phyloP scores from a whole-genome alignment of 2,797 vertebrate species.

The Gambusia yucatana region DNA sequence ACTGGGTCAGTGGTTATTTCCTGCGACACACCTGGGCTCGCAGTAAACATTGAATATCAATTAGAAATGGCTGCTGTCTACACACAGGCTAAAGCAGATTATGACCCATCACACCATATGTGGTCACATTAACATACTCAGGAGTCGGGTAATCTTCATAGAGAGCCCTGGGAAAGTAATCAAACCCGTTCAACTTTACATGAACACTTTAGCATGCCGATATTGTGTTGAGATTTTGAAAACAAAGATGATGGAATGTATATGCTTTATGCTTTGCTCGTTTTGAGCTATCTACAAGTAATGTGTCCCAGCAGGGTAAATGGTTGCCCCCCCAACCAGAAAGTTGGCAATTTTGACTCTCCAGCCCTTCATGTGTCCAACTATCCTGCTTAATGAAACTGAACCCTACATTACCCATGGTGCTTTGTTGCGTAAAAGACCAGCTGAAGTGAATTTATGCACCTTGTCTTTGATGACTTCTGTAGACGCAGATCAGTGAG shows the following conservation, averaged over 20 bases:
- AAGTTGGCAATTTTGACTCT: neutral
- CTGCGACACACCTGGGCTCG: slow-evolving; percentile 82
- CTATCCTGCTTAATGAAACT: neutral
- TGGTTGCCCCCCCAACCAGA: neutral
- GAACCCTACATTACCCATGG: neutral
- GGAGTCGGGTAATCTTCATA: slow-evolving; percentile 58
- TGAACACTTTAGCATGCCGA: neutral
- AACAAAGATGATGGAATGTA: neutral
- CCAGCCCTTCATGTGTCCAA: neutral
- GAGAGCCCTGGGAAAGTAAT: neutral
- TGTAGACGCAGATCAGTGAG: neutral
- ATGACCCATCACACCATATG: slow-evolving; percentile 57
- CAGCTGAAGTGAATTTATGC: neutral
- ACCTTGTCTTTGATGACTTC: neutral
- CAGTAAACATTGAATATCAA: slow-evolving; percentile 77
- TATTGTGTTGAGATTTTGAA: neutral
- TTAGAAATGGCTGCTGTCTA: slow-evolving; percentile 77
- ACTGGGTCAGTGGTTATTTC: slow-evolving; percentile 83
- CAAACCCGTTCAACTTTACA: neutral
- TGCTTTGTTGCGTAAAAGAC: neutral
- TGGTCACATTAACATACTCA: slow-evolving; percentile 69
- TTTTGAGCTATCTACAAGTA: neutral
- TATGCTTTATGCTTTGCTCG: neutral
- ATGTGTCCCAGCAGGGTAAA: neutral
- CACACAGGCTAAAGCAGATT: slow-evolving; percentile 53